Evolutionary conservation across 2,113 vertebrate genomes (phyloP).

Genomic region (Phoxinus phoxinus): DNA sequence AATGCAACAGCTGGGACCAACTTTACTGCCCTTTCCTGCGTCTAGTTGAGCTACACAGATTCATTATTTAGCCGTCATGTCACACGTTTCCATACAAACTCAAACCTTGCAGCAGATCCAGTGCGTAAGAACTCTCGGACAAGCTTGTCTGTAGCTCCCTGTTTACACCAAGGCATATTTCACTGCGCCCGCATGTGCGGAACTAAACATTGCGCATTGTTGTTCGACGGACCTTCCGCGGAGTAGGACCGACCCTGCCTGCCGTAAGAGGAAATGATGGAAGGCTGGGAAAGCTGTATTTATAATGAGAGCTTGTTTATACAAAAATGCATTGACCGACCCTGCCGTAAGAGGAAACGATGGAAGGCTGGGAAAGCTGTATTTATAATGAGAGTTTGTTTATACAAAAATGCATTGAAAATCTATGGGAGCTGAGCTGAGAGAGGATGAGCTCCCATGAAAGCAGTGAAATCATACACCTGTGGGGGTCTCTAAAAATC

Average conservation of each 20-base stretch:
- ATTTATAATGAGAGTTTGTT: too few species aligned
- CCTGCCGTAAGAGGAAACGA: too few species aligned
- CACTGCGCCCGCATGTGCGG: constrained; percentile 57
- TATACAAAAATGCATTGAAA: too few species aligned
- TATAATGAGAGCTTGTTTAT: too few species aligned
- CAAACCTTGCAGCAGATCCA: constrained; percentile 80
- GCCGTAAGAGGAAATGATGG: neutral
- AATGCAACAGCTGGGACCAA: constrained; percentile 10
- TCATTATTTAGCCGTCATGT: neutral
- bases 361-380: too few species aligned
- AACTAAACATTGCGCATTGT: constrained; percentile 51
- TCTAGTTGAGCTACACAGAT: neutral
- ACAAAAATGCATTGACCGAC: too few species aligned
- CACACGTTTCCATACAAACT: neutral
- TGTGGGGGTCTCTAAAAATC: too few species aligned
- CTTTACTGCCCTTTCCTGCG: neutral
- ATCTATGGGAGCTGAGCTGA: too few species aligned
- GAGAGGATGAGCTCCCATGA: too few species aligned
- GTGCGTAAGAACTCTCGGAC: constrained; percentile 79
- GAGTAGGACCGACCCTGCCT: constrained; percentile 14
- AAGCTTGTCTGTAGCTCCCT: constrained; percentile 76
- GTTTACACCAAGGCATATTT: constrained; percentile 73
- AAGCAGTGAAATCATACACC: too few species aligned
- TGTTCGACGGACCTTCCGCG: constrained; percentile 56
- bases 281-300: neutral